Base-by-base conservation (phyloP, 2,888 invertebrate genomes). In the Capitulum mitella region DNA sequence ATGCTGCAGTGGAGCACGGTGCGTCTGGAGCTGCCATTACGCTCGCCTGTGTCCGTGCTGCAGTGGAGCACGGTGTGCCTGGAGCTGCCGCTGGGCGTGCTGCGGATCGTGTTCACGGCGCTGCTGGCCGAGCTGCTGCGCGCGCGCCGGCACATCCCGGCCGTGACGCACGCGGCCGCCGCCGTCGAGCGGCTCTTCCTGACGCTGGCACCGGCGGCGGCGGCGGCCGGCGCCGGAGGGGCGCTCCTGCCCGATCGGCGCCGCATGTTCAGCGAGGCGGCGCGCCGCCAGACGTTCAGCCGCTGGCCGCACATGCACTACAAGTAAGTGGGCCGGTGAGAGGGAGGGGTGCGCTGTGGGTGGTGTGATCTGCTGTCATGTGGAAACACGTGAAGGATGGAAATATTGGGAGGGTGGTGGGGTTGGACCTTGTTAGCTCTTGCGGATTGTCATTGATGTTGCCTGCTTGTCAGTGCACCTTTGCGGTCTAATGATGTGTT, bases 291-390 rank as follows among this genome's bases (percentile, higher is more conserved):
- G 85, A 96, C 97, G 0, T 97, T 97, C 86, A 91, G 92, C 82
- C 91, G 93, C 84, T 97, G 97, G 97, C 97, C 97, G 3, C 97
- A 97, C 85, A 95, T 95, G 94, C 94, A 95, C 86, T 97, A 96
- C 87, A 96, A 96, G 94, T 94, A 85, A 87, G 82, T 77, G 85
- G 58, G 51, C 6, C 51, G 26, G 22, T 6, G 51, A 54, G 32
- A 14, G 29, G 3, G 29, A 61, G 5, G 16, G 12, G 32, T 3
- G 16, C 61, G 32, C 14, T 3, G n/a, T 16, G 29, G 10, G 29
- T 10, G 61, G 29, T 61, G 61, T 3, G 58, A n/a, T n/a, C n/a
- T n/a, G n/a, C n/a, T n/a, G n/a, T n/a, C n/a, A n/a, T n/a, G n/a
- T n/a, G n/a, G n/a, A n/a, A n/a, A n/a, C n/a, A n/a, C n/a, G n/a